Conservation (phyloP, 2,113 vertebrate species). For the Dipodomys spectabilis region DNA sequence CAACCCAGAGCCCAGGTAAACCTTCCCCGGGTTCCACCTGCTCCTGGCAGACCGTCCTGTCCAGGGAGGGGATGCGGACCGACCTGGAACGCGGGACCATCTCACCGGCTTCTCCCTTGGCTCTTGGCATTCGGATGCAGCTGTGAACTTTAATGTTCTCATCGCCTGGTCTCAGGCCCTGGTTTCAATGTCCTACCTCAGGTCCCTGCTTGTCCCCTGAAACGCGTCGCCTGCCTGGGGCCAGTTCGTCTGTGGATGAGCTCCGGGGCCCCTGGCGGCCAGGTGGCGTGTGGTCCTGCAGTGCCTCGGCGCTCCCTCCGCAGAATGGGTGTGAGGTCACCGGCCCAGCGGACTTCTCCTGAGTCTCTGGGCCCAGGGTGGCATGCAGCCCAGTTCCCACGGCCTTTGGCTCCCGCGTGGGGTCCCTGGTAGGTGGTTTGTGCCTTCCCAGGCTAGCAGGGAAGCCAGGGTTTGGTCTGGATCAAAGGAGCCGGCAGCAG, state of each 20-base stretch:
- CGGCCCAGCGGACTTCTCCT: accelerated
- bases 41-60: background rate
- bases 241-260: too few species aligned
- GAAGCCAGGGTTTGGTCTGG: background rate
- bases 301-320: too few species aligned
- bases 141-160: too few species aligned
- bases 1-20: background rate
- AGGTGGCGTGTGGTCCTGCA: too few species aligned
- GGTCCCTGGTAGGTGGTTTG: background rate
- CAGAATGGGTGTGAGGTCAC: background rate
- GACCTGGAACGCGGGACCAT: accelerated
- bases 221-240: too few species aligned
- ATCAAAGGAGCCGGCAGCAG: background rate
- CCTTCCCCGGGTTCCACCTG: background rate
- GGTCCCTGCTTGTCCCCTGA: background rate
- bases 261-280: too few species aligned
- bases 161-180: too few species aligned
- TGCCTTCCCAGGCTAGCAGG: background rate
- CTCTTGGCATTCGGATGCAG: background rate
- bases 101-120: background rate
- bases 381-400: accelerated
- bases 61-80: too few species aligned
- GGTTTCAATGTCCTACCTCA: too few species aligned
- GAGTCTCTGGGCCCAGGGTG: accelerated
- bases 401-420: background rate